Percentiles rank a stretch among this genome's conserved stretches.
Conservation (phyloP, 2,113 vertebrate genomes). For the Ursus arctos region DNA sequence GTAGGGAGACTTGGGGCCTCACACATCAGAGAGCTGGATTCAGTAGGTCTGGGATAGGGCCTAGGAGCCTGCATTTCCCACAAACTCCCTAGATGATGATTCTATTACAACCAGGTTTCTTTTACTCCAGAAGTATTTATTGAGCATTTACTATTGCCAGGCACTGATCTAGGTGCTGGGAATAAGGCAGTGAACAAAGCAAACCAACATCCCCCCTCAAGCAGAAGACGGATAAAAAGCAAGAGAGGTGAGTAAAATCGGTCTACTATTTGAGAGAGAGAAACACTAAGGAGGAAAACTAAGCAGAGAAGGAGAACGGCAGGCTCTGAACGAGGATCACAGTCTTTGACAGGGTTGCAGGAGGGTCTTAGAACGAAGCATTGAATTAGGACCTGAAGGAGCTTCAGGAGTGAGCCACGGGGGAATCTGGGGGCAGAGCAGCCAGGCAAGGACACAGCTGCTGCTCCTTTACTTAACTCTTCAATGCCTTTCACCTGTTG, state of each 20-base stretch:
- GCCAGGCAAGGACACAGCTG: not conserved
- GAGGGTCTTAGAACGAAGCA: not conserved
- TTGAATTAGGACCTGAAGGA: not conserved
- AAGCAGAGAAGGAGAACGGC: not conserved
- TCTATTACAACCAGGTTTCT: not conserved
- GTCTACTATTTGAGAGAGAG: not conserved
- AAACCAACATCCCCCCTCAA: not conserved
- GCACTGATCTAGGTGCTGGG: not conserved
- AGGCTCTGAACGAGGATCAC: not conserved
- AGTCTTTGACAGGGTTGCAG: not conserved
- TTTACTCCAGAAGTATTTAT: not conserved
- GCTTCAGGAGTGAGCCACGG: rapidly evolving
- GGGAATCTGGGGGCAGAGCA: not conserved
- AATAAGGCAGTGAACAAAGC: not conserved
- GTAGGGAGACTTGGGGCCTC: not conserved
- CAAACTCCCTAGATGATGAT: not conserved
- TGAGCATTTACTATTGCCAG: not conserved
- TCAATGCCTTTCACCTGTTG: not conserved
- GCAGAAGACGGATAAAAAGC: not conserved
- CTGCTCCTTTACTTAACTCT: not conserved
- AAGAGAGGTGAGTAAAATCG: not conserved
- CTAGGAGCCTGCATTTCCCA: not conserved
- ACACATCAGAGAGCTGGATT: not conserved
- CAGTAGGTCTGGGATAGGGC: not conserved
- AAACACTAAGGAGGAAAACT: not conserved